Conservation (phyloP, 2,888 invertebrate genomes). For the Rambutsinella grinnellia region DNA sequence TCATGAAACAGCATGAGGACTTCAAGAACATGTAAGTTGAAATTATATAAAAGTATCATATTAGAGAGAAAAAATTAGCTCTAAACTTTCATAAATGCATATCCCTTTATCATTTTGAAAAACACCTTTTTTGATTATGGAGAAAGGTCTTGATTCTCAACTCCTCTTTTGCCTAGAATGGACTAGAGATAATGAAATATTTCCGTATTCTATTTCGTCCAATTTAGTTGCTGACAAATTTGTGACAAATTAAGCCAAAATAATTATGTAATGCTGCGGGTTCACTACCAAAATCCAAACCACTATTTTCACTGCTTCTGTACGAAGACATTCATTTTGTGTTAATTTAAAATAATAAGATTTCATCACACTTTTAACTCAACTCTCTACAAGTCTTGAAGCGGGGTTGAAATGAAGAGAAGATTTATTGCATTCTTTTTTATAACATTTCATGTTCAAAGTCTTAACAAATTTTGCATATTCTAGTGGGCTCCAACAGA, state of each 20-base stretch:
- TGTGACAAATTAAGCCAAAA: constrained; percentile 54
- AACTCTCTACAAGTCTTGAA: background rate
- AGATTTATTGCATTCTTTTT: constrained; percentile 31
- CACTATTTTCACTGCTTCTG: too few relatives aligned
- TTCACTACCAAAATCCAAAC: too few relatives aligned
- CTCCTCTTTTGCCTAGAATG: too few relatives aligned
- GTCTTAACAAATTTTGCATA: background rate
- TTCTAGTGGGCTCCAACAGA: background rate
- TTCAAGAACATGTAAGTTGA: constrained; percentile 70
- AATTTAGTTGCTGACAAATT: constrained; percentile 43
- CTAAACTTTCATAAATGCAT: too few relatives aligned
- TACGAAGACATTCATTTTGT: background rate
- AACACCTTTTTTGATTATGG: too few relatives aligned
- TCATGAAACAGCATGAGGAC: constrained; percentile 74
- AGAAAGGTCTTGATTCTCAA: too few relatives aligned
- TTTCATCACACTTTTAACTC: constrained; percentile 43
- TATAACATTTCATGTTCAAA: background rate
- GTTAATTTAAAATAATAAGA: constrained; percentile 4
- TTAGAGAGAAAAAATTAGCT: too few relatives aligned
- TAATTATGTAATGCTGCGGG: too few relatives aligned
- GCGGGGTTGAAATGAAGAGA: constrained; percentile 1
- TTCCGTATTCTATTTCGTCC: too few relatives aligned
- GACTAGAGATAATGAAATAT: too few relatives aligned
- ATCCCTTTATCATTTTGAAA: too few relatives aligned
- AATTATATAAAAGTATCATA: too few relatives aligned